These are phyloP conservation scores for Acanthosepion lycidas DNA, from an alignment of 2,888 invertebrate species.

Conservation along the genomic window DNA sequence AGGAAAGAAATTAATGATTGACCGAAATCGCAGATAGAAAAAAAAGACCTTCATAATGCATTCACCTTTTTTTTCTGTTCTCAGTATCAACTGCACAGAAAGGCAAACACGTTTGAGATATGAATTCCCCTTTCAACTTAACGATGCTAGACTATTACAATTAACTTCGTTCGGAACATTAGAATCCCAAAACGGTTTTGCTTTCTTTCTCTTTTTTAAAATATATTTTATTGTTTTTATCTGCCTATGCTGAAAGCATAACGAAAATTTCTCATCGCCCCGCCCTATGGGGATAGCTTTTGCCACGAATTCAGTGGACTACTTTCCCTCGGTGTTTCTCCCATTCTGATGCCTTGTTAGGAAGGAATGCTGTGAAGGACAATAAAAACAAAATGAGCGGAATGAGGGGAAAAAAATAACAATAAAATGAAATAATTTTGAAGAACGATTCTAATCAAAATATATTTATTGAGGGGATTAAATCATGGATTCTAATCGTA, in stretches of 20 bases:
- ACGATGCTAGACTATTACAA: neutral
- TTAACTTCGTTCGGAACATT: neutral
- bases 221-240: neutral
- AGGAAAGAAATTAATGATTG: too few species aligned
- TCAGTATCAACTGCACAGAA: neutral
- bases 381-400: too few species aligned
- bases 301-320: neutral
- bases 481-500: neutral
- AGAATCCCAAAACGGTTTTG: neutral
- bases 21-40: too few species aligned
- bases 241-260: neutral
- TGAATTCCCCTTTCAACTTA: slow-evolving; percentile 7
- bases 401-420: too few species aligned
- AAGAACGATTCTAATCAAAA: neutral
- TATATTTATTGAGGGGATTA: neutral
- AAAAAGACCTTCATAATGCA: too few species aligned
- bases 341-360: neutral
- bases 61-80: neutral
- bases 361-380: neutral
- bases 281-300: neutral
- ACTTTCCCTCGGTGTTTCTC: neutral
- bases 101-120: neutral
- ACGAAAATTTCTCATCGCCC: neutral
- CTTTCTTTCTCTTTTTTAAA: neutral
- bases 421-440: neutral